A percentile compares a stretch with the other conserved stretches of the same genome.
phyloP scores from a whole-genome alignment of 2,113 vertebrate genomes.

The Genyomyrus donnyi region DNA sequence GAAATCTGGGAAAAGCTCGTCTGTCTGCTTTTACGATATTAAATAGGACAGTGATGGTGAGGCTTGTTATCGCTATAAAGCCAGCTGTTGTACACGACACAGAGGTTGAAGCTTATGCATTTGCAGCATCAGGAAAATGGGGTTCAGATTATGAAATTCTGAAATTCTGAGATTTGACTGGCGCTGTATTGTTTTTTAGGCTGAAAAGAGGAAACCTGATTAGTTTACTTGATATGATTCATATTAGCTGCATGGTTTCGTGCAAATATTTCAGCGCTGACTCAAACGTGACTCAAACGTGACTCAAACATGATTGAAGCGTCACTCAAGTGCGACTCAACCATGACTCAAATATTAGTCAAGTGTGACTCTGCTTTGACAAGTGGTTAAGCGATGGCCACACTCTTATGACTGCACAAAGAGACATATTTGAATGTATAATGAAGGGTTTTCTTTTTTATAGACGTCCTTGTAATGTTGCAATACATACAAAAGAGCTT shows the following conservation, averaged over 20 bases:
- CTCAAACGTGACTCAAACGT: background rate
- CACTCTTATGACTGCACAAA: background rate
- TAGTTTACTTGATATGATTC: background rate
- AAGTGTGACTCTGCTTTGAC: background rate
- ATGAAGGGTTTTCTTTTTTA: background rate
- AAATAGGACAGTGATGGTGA: constrained; percentile 16
- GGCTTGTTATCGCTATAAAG: constrained; percentile 12
- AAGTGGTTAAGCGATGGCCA: background rate
- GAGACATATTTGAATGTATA: background rate
- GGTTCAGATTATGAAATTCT: background rate
- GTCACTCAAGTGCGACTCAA: background rate
- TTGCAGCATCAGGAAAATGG: constrained; percentile 9
- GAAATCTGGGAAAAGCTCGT: constrained; percentile 13
- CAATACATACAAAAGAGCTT: background rate
- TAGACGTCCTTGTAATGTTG: background rate
- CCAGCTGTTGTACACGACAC: background rate
- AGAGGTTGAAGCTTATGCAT: background rate
- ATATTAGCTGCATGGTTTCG: background rate
- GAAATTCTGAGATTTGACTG: background rate
- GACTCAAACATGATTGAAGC: background rate
- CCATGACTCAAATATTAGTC: background rate
- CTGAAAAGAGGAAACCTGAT: background rate
- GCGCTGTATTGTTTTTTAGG: background rate
- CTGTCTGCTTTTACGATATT: constrained; percentile 12
- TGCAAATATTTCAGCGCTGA: background rate